Conservation (phyloP, 2,888 invertebrate genomes). For the Amphipyra tragopoginis region DNA sequence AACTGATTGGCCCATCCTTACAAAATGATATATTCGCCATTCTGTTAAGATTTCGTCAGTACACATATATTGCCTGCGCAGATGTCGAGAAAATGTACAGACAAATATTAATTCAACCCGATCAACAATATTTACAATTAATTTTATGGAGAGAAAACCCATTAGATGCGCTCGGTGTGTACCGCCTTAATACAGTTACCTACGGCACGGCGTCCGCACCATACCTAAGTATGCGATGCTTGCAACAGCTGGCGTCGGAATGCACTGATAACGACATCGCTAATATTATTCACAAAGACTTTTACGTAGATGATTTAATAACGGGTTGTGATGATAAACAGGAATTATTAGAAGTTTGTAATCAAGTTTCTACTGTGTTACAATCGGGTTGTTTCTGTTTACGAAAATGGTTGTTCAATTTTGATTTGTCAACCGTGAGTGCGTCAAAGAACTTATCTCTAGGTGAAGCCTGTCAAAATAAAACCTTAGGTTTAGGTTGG, state of each 20-base stretch:
- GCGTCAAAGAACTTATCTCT: background rate
- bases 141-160: conserved; percentile 8
- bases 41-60: conserved; percentile 7
- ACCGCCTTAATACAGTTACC: background rate
- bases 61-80: conserved; percentile 10
- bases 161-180: background rate
- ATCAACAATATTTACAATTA: conserved; percentile 19
- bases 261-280: conserved; percentile 7
- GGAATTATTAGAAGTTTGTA: conserved; percentile 11
- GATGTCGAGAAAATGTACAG: conserved; percentile 20
- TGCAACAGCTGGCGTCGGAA: conserved; percentile 6
- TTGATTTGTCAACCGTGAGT: background rate
- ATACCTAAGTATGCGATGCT: conserved; percentile 18
- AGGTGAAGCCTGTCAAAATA: conserved; percentile 5
- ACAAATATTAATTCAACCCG: conserved; percentile 6
- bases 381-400: conserved; percentile 4
- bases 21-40: conserved; percentile 13
- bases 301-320: conserved; percentile 10
- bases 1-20: background rate
- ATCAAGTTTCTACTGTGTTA: conserved; percentile 6
- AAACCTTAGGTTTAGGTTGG: conserved; percentile 16
- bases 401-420: conserved; percentile 16
- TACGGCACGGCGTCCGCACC: conserved; percentile 13
- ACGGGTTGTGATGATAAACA: background rate
- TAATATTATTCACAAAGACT: conserved; percentile 1